Base-by-base conservation (phyloP, 2,888 invertebrate genomes). In the Hofmannophila pseudospretella region DNA sequence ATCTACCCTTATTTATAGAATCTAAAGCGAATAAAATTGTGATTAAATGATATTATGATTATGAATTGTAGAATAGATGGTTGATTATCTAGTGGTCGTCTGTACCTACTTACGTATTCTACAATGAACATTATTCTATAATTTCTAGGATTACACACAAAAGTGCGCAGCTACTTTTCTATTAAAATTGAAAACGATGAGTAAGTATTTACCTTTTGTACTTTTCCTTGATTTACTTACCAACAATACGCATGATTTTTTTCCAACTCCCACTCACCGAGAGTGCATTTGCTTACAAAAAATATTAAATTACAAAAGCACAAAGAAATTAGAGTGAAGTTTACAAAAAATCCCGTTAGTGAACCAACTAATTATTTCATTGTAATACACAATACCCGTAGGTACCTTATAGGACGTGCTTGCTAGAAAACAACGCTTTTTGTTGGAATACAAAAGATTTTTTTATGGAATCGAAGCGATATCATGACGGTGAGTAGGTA, bases 301-400 rank as follows among this genome's bases (percentile, higher is more conserved):
- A 82, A 79, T 79, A 85, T 86, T 81, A 81, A 80, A 84, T 86
- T 85, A 84, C 85, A 59, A 56, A 54, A 55, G 51, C 58, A 74
- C 77, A 82, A 82, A 65, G 64, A 65, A 63, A 58, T 68, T 66
- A 69, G 64, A 65, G 62, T 72, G 68, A 68, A 62, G 61, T 56
- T 47, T 46, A 48, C 52, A 63, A 63, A 78, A 78, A 66, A 55
- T 57, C 71, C 84, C 84, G 85, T 80, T 86, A 78, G 54, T 56
- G 63, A 74, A 64, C 76, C 66, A 63, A 63, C 80, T 86, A 86
- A 86, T 86, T 86, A 86, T 78, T 70, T 76, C 65, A 70, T 82
- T 84, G 82, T 82, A 65, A 61, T 63, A 54, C 58, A 67, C 73
- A 77, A 75, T 75, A 69, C 22, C 10, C 30, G 23, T 23, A 16